Conservation (phyloP, 2,888 invertebrate genomes). For the Mesorhabditis spiculigera region DNA sequence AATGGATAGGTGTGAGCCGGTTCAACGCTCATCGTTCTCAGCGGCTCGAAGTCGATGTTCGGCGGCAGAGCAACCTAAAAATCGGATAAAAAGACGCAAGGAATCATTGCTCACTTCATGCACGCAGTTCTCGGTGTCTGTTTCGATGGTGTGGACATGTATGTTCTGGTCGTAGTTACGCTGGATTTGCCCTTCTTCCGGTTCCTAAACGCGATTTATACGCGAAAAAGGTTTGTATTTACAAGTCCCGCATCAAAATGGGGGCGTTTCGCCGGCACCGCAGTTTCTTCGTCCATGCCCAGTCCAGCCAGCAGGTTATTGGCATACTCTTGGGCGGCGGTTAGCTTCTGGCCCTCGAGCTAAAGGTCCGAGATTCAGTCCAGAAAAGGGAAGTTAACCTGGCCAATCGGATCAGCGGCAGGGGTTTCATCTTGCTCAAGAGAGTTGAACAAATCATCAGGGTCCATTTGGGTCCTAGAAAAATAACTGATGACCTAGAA, state of each 20-base stretch:
- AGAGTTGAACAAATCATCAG: conserved; percentile 4
- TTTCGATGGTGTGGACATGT: conserved; percentile 81
- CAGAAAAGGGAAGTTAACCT: too few relatives aligned
- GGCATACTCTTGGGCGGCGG: neutral
- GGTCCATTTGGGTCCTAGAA: neutral
- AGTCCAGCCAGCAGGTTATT: neutral
- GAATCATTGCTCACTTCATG: conserved; percentile 74
- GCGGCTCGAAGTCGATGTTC: conserved; percentile 74
- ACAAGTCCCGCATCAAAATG: too few relatives aligned
- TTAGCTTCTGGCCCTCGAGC: neutral
- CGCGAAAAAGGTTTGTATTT: too few relatives aligned
- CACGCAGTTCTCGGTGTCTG: conserved; percentile 81
- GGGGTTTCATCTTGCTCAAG: neutral
- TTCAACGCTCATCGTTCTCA: conserved; percentile 66
- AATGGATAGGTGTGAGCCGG: conserved; percentile 91
- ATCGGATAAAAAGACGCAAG: neutral
- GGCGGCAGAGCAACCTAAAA: conserved; percentile 76
- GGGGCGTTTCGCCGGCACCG: too few relatives aligned
- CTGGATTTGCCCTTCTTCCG: neutral
- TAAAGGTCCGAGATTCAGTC: neutral
- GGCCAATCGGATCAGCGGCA: neutral
- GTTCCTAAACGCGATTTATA: too few relatives aligned
- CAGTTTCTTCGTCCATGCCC: neutral
- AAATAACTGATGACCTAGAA: neutral
- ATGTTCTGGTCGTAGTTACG: conserved; percentile 66